Percentiles rank a stretch among this genome's conserved stretches.
Evolutionary conservation across 2,888 invertebrate genomes (phyloP).

Genomic region (Rhogogaster chlorosoma): DNA sequence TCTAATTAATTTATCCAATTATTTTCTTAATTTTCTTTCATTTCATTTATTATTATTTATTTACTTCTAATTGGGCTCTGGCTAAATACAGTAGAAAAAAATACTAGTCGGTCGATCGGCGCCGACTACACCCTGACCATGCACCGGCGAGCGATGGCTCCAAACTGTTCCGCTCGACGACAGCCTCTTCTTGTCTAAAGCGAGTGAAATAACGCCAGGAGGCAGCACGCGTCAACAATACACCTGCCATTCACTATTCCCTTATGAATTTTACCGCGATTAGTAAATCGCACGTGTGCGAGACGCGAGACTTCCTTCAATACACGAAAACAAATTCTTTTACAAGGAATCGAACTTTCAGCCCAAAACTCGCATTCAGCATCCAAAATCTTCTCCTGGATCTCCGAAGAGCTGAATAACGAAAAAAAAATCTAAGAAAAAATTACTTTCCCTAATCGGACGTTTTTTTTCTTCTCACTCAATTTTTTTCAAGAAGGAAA

Average conservation of each 20-base stretch:
- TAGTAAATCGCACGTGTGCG: no score
- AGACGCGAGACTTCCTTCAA: no score
- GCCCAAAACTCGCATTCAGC: no score
- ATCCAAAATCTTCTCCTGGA: no score
- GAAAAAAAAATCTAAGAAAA: no score
- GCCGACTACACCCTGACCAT: conserved; percentile 44
- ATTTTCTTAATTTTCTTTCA: neutral
- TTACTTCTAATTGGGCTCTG: neutral
- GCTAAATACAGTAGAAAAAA: neutral
- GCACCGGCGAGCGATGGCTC: conserved; percentile 50
- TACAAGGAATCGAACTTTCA: no score
- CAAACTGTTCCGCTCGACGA: conserved; percentile 51
- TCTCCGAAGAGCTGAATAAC: no score
- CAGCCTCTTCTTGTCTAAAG: conserved; percentile 43
- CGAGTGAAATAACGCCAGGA: neutral
- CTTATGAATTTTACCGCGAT: neutral
- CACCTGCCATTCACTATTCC: neutral
- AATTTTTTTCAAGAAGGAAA: neutral
- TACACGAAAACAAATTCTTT: no score
- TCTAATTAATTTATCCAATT: neutral
- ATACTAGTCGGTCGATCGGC: conserved; percentile 35
- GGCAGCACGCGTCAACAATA: conserved; percentile 33
- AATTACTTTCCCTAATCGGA: no score
- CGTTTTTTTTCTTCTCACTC: no score
- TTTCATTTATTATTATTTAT: neutral